A percentile compares a stretch with the other conserved stretches of the same genome.
These are phyloP conservation scores for Scrobipalpa costella DNA, from an alignment of 2,888 invertebrate genomes.

Conservation along the genomic window DNA sequence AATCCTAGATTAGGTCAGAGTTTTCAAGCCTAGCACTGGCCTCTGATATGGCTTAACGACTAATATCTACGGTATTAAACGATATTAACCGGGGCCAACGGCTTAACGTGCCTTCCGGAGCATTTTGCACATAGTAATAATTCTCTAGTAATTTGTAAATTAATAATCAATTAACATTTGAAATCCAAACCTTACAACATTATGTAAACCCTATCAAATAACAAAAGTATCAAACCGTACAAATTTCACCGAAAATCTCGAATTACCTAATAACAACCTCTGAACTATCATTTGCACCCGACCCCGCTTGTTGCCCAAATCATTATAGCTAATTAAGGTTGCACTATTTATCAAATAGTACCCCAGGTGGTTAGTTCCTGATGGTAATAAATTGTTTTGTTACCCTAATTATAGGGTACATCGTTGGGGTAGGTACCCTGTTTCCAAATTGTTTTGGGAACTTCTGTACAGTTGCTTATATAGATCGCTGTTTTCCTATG, in stretches of 20 bases:
- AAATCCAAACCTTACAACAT: not conserved
- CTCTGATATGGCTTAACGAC: too few species aligned
- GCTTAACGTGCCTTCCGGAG: too few species aligned
- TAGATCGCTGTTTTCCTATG: not conserved
- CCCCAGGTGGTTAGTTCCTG: constrained; percentile 50
- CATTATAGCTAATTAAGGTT: constrained; percentile 58
- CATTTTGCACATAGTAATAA: too few species aligned
- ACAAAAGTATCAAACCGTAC: constrained; percentile 5
- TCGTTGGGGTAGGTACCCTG: constrained; percentile 27
- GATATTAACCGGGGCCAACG: too few species aligned
- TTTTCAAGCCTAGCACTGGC: too few species aligned
- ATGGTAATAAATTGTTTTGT: constrained; percentile 56
- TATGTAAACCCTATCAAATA: not conserved
- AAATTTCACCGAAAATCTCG: not conserved
- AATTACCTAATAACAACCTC: constrained; percentile 20
- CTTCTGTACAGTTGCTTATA: not conserved
- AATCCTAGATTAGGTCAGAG: too few species aligned
- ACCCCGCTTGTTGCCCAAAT: constrained; percentile 38
- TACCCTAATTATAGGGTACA: constrained; percentile 49
- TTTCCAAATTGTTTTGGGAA: not conserved
- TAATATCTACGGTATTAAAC: too few species aligned
- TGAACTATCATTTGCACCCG: constrained; percentile 24
- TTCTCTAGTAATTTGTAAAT: too few species aligned
- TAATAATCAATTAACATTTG: not conserved
- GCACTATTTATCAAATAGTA: constrained; percentile 52